Evolutionary conservation across 2,113 vertebrate species (phyloP).

Genomic region (Lipophrys pholis): DNA sequence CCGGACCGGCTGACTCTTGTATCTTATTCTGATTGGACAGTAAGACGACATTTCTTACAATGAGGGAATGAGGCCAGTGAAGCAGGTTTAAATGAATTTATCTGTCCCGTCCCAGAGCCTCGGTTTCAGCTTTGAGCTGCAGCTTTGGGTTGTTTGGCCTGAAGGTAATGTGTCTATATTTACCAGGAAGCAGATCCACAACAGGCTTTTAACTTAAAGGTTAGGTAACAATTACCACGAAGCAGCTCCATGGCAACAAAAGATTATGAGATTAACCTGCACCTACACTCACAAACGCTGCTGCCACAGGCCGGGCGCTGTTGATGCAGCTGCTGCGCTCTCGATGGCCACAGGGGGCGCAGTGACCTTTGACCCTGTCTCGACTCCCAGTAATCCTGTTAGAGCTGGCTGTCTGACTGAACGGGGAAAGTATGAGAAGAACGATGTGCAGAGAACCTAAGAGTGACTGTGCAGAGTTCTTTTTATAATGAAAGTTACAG

Average conservation of each 20-base stretch:
- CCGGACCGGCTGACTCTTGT: too few relatives aligned
- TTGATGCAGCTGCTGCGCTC: slow-evolving; percentile 63
- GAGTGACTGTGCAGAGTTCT: slow-evolving; percentile 15
- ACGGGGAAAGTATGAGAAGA: slow-evolving; percentile 41
- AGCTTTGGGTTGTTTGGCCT: slow-evolving; percentile 30
- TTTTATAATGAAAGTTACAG: slow-evolving; percentile 36
- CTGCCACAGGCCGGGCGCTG: slow-evolving; percentile 12
- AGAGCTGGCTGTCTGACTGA: slow-evolving; percentile 59
- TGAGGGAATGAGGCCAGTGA: slow-evolving; percentile 11
- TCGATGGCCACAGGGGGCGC: slow-evolving; percentile 46
- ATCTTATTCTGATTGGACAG: too few relatives aligned
- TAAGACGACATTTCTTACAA: too few relatives aligned
- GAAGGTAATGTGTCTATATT: slow-evolving; percentile 62
- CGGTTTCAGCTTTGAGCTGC: slow-evolving; percentile 18
- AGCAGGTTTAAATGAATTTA: slow-evolving; percentile 22
- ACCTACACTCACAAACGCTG: slow-evolving; percentile 10
- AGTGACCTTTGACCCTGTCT: slow-evolving; percentile 47
- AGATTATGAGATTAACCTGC: slow-evolving; percentile 73
- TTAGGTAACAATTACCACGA: slow-evolving; percentile 77
- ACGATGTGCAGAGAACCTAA: slow-evolving; percentile 32
- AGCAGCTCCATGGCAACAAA: slow-evolving; percentile 63
- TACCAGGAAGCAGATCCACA: slow-evolving; percentile 47
- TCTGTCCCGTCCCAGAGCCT: background rate
- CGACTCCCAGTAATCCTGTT: slow-evolving; percentile 64
- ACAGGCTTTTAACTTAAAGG: slow-evolving; percentile 64